Percentiles rank a stretch among this genome's conserved stretches.
Conservation (phyloP, 2,888 invertebrate genomes). For the Latheticus oryzae region DNA sequence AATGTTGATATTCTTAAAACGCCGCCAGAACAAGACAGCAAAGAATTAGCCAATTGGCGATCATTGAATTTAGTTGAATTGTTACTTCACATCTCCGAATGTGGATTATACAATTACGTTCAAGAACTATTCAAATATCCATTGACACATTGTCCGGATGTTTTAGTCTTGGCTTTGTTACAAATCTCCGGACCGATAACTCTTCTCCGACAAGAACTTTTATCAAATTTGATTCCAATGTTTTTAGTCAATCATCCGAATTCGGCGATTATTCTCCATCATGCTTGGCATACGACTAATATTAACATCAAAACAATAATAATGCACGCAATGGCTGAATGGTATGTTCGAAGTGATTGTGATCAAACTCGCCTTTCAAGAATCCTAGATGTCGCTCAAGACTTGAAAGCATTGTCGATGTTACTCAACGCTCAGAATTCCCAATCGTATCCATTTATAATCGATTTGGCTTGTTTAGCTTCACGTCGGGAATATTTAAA, state of each 20-base stretch:
- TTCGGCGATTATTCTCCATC: slow-evolving; percentile 94
- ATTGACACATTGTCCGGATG: slow-evolving; percentile 93
- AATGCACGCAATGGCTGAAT: slow-evolving; percentile 97
- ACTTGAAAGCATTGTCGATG: slow-evolving; percentile 90
- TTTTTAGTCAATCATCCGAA: slow-evolving; percentile 97
- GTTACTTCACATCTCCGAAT: slow-evolving; percentile 86
- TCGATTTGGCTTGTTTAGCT: slow-evolving; percentile 97
- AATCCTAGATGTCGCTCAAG: slow-evolving; percentile 97
- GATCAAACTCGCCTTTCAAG: slow-evolving; percentile 94
- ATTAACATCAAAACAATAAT: slow-evolving; percentile 81
- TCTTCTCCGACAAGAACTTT: slow-evolving; percentile 84
- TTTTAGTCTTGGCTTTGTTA: slow-evolving; percentile 87
- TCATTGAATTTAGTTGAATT: slow-evolving; percentile 92
- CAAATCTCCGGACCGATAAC: slow-evolving; percentile 88
- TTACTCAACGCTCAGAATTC: slow-evolving; percentile 87
- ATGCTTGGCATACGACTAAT: slow-evolving; percentile 91
- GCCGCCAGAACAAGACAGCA: slow-evolving; percentile 93
- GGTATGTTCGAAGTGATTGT: slow-evolving; percentile 92
- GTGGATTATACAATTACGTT: slow-evolving; percentile 84
- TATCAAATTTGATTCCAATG: slow-evolving; percentile 89
- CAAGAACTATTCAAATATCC: slow-evolving; percentile 94
- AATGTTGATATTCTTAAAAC: slow-evolving; percentile 91
- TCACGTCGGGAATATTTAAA: slow-evolving; percentile 97
- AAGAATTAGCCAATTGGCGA: slow-evolving; percentile 93
- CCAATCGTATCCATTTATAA: slow-evolving; percentile 90